Evolutionary conservation across 2,113 vertebrate genomes (phyloP), one percentile per base, ranked within the genome.

Genomic region (Oceanodroma tethys): DNA sequence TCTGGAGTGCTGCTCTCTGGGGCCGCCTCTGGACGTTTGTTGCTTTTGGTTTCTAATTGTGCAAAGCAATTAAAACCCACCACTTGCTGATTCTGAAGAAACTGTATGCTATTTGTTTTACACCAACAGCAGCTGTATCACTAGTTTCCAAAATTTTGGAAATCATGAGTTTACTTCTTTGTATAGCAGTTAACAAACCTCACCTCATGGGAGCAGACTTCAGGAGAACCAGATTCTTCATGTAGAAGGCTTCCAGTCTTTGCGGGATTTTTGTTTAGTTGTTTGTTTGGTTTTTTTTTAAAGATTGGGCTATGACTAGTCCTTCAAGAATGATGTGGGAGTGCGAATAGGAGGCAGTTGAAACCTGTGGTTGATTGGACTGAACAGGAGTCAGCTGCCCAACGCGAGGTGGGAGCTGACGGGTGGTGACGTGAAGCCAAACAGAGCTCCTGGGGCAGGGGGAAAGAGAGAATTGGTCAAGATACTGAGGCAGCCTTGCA

Each of bases 401-500:
- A 12, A 0, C 0, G 0, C 0, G 8, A 70, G 20, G 12, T 19
- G 18, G 59, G 26, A 72, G 66, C n/a, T 75, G 40, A 6, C 0
- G 1, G 13, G 2, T 45, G 42, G 6, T 62, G 47, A n/a, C 1
- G 2, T 62, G 83, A 79, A 70, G 42, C 32, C 32, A 30, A 66
- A 23, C 8, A 12, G 36, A 47, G 43, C 36, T 66, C n/a, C 40
- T 75, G 20, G n/a, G 60, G 48, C 2, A 8, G 1, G 7, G 16
- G 16, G 17, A 26, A 40, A 43, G 13, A 66, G 43, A n/a, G 60
- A 26, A 74, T 47, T 4, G 2, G 43, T 55, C 22, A 36, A 72
- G 63, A n/a, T 13, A 18, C 19, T 1, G 6, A 50, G 42, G 50
- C 14, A 42, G 4, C 14, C n/a, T 84, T 43, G 36, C 27, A 42